Evolutionary conservation across 2,113 vertebrate species (phyloP).

Genomic region (Alouatta palliata): DNA sequence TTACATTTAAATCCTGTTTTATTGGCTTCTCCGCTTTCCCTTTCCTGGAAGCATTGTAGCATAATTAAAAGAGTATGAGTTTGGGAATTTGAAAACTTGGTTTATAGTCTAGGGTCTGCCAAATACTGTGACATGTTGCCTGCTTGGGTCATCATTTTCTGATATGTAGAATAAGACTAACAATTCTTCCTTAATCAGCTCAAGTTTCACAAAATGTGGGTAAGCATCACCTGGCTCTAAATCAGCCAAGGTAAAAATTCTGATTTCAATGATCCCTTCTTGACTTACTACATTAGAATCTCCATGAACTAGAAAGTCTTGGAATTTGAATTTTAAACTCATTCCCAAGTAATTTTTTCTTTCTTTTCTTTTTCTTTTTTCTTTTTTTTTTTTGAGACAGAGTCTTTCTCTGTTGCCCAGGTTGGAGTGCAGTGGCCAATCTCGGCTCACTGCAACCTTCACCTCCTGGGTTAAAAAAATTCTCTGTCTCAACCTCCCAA

Average conservation of each 20-base stretch:
- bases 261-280: neutral
- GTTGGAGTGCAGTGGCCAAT: no score
- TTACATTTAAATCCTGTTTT: slow-evolving; percentile 7
- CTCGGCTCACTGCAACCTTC: no score
- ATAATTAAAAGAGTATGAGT: neutral
- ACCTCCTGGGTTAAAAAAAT: no score
- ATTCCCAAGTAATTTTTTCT: neutral
- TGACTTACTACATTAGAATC: neutral
- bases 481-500: no score
- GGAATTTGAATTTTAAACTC: neutral
- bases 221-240: neutral
- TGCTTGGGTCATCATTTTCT: neutral
- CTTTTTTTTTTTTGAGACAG: no score
- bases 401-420: no score
- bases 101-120: neutral
- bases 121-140: neutral
- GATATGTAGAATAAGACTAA: neutral
- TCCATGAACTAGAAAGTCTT: neutral
- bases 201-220: neutral
- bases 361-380: no score
- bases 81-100: neutral
- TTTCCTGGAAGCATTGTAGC: neutral
- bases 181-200: neutral
- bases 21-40: neutral
- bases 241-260: neutral